Percentiles rank a stretch among this genome's conserved stretches.
Conservation (phyloP, 2,888 invertebrate species). For the Colletes collaris region DNA sequence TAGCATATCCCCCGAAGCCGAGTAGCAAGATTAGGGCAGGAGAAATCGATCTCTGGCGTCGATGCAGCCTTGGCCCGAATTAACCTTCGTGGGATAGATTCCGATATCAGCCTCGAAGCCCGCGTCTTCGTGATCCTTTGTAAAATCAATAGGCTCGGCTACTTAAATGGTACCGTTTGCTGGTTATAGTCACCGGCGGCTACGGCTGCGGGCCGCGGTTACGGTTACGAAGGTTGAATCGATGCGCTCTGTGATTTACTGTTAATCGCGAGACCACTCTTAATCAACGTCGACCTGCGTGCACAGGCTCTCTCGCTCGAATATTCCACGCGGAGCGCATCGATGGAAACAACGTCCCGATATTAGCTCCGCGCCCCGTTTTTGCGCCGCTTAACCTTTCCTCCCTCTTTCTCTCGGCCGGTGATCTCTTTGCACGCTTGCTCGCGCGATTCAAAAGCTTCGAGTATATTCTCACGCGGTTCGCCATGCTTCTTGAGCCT, state of each 20-base stretch:
- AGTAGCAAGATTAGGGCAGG: slow-evolving; percentile 21
- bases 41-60: slow-evolving; percentile 25
- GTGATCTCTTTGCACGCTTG: slow-evolving; percentile 5
- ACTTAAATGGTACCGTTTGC: slow-evolving; percentile 65
- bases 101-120: slow-evolving; percentile 34
- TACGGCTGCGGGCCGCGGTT: slow-evolving; percentile 29
- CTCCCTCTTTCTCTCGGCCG: slow-evolving; percentile 15
- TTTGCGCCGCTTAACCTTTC: slow-evolving; percentile 60
- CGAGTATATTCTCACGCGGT: slow-evolving; percentile 45
- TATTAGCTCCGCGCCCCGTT: slow-evolving; percentile 53
- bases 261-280: slow-evolving; percentile 61
- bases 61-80: slow-evolving; percentile 61
- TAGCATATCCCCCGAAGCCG: no score
- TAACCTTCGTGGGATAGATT: slow-evolving; percentile 43
- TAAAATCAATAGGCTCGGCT: slow-evolving; percentile 62
- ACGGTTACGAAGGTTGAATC: slow-evolving; percentile 60
- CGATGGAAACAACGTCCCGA: slow-evolving; percentile 56
- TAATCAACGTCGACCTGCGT: slow-evolving; percentile 57
- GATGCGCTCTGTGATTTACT: slow-evolving; percentile 64
- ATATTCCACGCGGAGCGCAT: slow-evolving; percentile 34
- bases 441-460: slow-evolving; percentile 23
- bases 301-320: slow-evolving; percentile 25
- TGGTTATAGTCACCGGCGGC: slow-evolving; percentile 48
- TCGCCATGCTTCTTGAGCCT: not conserved
- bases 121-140: slow-evolving; percentile 50